Evolutionary conservation across 2,888 invertebrate genomes (phyloP), one percentile per base, ranked within the genome.

Genomic region (Agrilus mali): DNA sequence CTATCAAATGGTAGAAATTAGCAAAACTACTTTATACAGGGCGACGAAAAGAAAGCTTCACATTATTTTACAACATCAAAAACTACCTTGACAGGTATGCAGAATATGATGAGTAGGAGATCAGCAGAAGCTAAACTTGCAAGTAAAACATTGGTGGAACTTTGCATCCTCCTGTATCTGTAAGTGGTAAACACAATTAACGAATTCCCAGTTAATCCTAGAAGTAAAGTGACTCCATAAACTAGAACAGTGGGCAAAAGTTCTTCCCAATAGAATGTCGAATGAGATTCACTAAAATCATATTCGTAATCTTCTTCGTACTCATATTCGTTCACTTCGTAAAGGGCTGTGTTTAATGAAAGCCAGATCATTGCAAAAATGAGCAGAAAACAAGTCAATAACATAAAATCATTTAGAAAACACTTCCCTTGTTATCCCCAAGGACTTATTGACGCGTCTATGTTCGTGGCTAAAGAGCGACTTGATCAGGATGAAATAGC

Each of bases 1-100:
- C 20, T 6, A 20, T 20, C 20, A 5, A 20, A 20, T 20, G 7
- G 4, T 20, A 20, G 1, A 20, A 20, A 6, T 20, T 20, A 20
- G 20, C 27, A 10, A 27, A 27, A 27, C 27, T 27, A 27, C 27
- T 10, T 27, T 27, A 27, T 27, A 27, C 27, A 27, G 27, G 27
- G 10, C 8, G 27, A 27, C 10, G 3, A 27, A 27, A 27, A 10
- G 20, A 6, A 27, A 27, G 10, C 10, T 27, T 8, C 8, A 8
- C 4, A 10, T 10, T 7, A 22, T 7, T 22, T 27, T 4, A 27
- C 27, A 27, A 27, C 27, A 42, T 20, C 16, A 38, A 42, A 22
- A 22, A 67, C 67, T 64, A 80, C 80, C 74, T 80, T 82, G 12
- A 82, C 77, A 7, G 83, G 82, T 46, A 82, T 78, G 63, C 82